These are phyloP conservation scores for Gallinago undulata DNA, from an alignment of 2,113 vertebrate species.

Conservation along the genomic window DNA sequence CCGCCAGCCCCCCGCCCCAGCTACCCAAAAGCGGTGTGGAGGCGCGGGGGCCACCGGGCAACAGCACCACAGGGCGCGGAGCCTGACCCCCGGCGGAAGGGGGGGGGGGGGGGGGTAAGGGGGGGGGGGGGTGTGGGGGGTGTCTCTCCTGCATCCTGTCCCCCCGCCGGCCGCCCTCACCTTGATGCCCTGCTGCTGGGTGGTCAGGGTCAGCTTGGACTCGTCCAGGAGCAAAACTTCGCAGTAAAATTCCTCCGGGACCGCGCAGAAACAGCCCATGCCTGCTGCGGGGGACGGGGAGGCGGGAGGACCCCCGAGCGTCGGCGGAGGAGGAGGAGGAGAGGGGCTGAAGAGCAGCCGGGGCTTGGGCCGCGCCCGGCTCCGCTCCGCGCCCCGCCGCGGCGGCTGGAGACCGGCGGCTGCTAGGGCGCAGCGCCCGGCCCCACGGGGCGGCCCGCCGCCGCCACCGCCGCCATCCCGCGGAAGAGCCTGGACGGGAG, in stretches of 20 bases:
- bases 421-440: not conserved
- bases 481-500: not conserved
- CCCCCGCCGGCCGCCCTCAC: slow-evolving; percentile 54
- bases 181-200: slow-evolving; percentile 87
- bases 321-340: not conserved
- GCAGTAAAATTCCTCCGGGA: slow-evolving; percentile 90
- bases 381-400: not conserved
- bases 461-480: slow-evolving; percentile 14
- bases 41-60: not conserved
- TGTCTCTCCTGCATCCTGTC: not conserved
- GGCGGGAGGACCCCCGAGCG: not conserved
- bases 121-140: too few species aligned
- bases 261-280: slow-evolving; percentile 89
- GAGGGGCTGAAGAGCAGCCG: not conserved
- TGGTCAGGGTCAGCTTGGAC: slow-evolving; percentile 83
- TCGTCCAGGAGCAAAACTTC: slow-evolving; percentile 91
- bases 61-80: not conserved
- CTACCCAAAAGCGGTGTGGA: not conserved
- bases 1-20: not conserved
- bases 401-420: not conserved
- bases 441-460: not conserved
- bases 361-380: not conserved
- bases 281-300: not conserved
- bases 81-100: not conserved
- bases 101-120: too few species aligned